A percentile compares a stretch with the other conserved stretches of the same genome.
Evolutionary conservation across 2,888 invertebrate genomes (phyloP).

Genomic region (Clivina fossor): DNA sequence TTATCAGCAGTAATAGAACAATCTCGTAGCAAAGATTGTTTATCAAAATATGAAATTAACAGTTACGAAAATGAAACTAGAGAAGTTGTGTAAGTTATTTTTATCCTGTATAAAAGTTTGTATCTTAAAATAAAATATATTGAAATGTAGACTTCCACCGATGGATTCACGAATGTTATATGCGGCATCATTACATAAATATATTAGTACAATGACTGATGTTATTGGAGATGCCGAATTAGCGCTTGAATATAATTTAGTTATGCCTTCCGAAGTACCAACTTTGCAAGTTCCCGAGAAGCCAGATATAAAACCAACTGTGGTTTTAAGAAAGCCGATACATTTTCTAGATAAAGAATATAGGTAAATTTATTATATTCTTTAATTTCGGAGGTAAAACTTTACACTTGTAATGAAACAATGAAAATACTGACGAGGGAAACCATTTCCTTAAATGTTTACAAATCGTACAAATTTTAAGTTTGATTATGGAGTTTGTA

Average conservation of each 20-base stretch:
- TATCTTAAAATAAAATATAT: neutral
- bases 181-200: slow-evolving; percentile 26
- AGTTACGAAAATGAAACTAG: slow-evolving; percentile 15
- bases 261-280: slow-evolving; percentile 19
- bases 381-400: too few species aligned
- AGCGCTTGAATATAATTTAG: slow-evolving; percentile 29
- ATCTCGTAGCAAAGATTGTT: slow-evolving; percentile 25
- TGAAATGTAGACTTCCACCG: slow-evolving; percentile 16
- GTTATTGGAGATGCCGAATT: slow-evolving; percentile 28
- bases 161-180: slow-evolving; percentile 27
- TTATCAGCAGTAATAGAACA: slow-evolving; percentile 26
- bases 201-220: slow-evolving; percentile 21
- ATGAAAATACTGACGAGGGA: too few species aligned
- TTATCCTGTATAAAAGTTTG: neutral
- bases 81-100: slow-evolving; percentile 17
- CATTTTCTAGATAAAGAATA: slow-evolving; percentile 30
- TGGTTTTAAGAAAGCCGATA: slow-evolving; percentile 13
- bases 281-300: slow-evolving; percentile 11
- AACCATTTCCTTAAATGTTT: too few species aligned
- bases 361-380: slow-evolving; percentile 9
- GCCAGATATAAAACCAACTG: slow-evolving; percentile 4
- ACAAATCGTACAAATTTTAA: too few species aligned
- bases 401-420: too few species aligned
- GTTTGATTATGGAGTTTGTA: too few species aligned
- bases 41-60: slow-evolving; percentile 24